Evolutionary conservation across 2,888 invertebrate species (phyloP).

Genomic region (Drosophila fungiperda): DNA sequence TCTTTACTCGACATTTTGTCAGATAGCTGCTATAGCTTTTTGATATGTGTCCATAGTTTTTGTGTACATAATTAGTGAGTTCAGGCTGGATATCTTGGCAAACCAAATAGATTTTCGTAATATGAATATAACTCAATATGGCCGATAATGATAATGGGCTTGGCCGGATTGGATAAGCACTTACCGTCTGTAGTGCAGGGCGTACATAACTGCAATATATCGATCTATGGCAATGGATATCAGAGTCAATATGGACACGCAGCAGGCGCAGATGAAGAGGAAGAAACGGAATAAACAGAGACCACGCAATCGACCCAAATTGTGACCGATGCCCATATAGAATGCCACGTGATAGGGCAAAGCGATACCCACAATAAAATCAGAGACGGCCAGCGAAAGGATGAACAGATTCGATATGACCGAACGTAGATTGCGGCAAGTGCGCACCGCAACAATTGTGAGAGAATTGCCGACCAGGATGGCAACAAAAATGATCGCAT

Average conservation of each 20-base stretch:
- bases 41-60: neutral
- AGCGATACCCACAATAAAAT: slow-evolving; percentile 91
- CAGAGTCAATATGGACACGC: slow-evolving; percentile 92
- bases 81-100: neutral
- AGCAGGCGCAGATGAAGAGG: slow-evolving; percentile 90
- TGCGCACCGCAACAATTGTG: slow-evolving; percentile 90
- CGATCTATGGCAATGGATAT: slow-evolving; percentile 92
- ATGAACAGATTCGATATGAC: slow-evolving; percentile 92
- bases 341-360: slow-evolving; percentile 92
- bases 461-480: slow-evolving; percentile 91
- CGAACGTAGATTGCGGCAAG: slow-evolving; percentile 89
- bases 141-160: neutral
- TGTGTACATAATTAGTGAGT: neutral
- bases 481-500: slow-evolving; percentile 88
- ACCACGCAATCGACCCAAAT: slow-evolving; percentile 87
- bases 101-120: neutral
- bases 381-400: slow-evolving; percentile 91
- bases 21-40: neutral
- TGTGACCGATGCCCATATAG: slow-evolving; percentile 88
- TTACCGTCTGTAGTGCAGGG: slow-evolving; percentile 90
- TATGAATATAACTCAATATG: neutral
- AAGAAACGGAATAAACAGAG: slow-evolving; percentile 91
- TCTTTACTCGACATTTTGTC: neutral
- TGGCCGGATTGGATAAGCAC: slow-evolving; percentile 9
- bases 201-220: slow-evolving; percentile 92